Conservation (phyloP, 2,113 vertebrate species). For the Eurystomus gularis region DNA sequence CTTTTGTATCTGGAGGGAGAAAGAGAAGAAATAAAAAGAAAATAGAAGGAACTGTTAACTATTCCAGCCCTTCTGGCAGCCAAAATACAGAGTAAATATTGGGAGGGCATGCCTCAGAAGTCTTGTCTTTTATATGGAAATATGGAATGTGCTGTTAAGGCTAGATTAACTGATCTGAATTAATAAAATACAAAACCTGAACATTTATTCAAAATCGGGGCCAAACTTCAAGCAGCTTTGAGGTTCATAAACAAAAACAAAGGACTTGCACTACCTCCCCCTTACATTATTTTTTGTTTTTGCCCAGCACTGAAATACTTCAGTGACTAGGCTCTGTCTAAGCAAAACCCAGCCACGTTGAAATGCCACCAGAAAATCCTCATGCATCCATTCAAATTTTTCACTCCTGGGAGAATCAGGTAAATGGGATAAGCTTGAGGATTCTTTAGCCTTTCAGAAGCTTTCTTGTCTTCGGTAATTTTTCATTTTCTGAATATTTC, state of each 20-base stretch:
- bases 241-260: background rate
- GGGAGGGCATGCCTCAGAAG: background rate
- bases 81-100: background rate
- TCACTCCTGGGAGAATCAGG: background rate
- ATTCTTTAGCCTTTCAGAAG: constrained; percentile 13
- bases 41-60: background rate
- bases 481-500: constrained; percentile 43
- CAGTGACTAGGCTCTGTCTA: background rate
- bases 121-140: constrained; percentile 44
- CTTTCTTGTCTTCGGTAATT: constrained; percentile 26
- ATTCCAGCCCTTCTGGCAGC: background rate
- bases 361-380: background rate
- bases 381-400: background rate
- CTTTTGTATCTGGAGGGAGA: background rate
- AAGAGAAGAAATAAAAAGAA: background rate
- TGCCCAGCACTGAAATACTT: background rate
- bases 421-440: constrained; percentile 20
- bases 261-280: background rate
- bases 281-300: background rate
- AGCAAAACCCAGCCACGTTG: background rate
- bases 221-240: background rate
- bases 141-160: background rate
- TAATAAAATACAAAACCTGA: constrained; percentile 36
- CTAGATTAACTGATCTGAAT: constrained; percentile 37
- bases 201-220: constrained; percentile 4